phyloP scores from a whole-genome alignment of 2,888 invertebrate genomes.

The Diadromus collaris region DNA sequence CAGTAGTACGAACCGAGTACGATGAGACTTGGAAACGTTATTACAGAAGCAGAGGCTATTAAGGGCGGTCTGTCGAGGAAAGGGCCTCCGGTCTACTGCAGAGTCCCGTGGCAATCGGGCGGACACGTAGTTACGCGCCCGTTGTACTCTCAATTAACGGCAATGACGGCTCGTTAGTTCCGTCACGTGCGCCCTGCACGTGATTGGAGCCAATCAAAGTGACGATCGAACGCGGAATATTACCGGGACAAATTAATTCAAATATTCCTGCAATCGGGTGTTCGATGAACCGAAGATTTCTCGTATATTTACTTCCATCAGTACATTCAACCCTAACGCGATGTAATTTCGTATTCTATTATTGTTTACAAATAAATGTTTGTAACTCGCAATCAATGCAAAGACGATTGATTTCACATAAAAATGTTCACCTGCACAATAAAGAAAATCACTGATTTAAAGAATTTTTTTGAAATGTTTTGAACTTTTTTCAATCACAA shows the following conservation, averaged over 20 bases:
- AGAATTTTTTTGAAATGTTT: too few relatives aligned
- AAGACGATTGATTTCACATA: too few relatives aligned
- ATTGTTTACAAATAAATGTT: too few relatives aligned
- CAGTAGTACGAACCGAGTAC: too few relatives aligned
- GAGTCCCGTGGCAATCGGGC: not conserved
- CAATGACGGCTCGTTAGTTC: conserved; percentile 52
- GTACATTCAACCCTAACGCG: not conserved
- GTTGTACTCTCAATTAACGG: conserved; percentile 38
- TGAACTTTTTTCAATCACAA: too few relatives aligned
- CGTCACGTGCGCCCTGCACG: conserved; percentile 38
- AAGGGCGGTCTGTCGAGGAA: not conserved
- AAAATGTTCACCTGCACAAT: too few relatives aligned
- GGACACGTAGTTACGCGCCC: conserved; percentile 34
- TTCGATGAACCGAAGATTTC: not conserved
- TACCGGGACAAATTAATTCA: not conserved
- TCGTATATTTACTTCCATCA: not conserved
- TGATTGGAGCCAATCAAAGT: conserved; percentile 44
- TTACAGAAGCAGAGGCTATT: conserved; percentile 1
- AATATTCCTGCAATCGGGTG: not conserved
- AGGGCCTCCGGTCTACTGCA: not conserved
- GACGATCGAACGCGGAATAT: conserved; percentile 36
- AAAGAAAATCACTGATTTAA: too few relatives aligned
- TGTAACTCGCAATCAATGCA: too few relatives aligned
- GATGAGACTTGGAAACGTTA: not conserved
- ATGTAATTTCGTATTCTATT: too few relatives aligned